Evolutionary conservation across 2,888 invertebrate species (phyloP), one percentile per base, ranked within the genome.

Genomic region (Odontothrips loti): DNA sequence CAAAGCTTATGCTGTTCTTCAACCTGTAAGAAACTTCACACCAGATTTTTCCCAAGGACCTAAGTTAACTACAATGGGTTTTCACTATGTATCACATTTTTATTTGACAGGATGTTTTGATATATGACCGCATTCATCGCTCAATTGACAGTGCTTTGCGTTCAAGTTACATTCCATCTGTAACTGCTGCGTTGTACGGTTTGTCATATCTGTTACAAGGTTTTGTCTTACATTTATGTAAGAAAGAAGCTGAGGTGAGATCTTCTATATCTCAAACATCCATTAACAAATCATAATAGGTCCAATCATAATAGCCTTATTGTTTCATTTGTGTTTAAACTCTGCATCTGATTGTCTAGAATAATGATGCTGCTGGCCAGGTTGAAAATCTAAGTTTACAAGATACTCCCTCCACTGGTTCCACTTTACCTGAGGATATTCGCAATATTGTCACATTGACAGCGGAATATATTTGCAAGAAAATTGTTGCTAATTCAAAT

Each of bases 1-100:
- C 85, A 94, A 93, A 87, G 90, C 93, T 10, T 90, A 91, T 1
- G 92, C 93, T 79, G 91, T 93, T 79, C 87, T 93, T 81, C 90
- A 90, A 48, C 90, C 91, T 85, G 91, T 90, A 86, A 85, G 87
- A 85, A 80, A 43, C 23, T 27, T 48, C 23, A 47, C 29, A 12
- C 81, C 63, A 20, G 17, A 20, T 81, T 81, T 58, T 58, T 80
- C 34, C 15, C 43, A 79, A 34, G 12, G 29, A 8, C 17, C 10
- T 51, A 43, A 43, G 43, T 34, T 34, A 9, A 81, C 17, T 17
- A 6, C 15, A 43, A 12, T 0, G 43, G 29, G 23, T 79, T 79
- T 47, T 79, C 23, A 20, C 15, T 58, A 58, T 0, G n/a, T n/a
- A 81, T 80, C 79, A 34, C 48, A 23, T 79, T 29, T 43, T 80